Conservation (phyloP, 2,113 vertebrate species). For the Microtus montanus region DNA sequence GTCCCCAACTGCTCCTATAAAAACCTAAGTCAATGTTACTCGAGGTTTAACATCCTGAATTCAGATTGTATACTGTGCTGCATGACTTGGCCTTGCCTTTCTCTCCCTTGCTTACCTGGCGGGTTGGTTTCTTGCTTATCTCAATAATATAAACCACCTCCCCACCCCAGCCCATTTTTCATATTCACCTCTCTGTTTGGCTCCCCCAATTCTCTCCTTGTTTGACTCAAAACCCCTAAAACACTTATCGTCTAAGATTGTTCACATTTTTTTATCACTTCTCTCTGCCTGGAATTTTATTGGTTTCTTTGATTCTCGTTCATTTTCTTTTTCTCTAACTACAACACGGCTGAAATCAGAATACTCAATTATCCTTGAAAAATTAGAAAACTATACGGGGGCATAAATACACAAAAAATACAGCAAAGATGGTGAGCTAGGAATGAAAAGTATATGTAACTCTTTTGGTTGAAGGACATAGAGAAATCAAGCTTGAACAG, state of each 20-base stretch:
- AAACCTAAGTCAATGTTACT: background rate
- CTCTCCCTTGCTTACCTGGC: background rate
- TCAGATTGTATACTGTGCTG: background rate
- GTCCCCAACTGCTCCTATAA: background rate
- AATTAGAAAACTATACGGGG: slow-evolving; percentile 4
- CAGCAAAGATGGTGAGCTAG: background rate
- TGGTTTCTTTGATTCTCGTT: background rate
- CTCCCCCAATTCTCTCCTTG: background rate
- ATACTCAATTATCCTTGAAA: background rate
- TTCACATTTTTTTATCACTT: background rate
- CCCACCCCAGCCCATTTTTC: background rate
- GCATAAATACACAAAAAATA: background rate
- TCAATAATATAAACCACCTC: background rate
- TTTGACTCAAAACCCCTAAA: background rate
- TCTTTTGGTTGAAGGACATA: background rate
- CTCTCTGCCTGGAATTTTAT: background rate
- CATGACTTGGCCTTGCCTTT: background rate
- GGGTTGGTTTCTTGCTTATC: background rate
- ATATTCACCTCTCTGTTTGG: background rate
- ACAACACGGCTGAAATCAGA: background rate
- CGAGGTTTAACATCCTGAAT: background rate
- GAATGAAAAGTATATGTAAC: background rate
- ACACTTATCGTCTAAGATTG: background rate
- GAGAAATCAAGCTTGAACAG: background rate
- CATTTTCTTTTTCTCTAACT: background rate